Base-by-base conservation (phyloP, 2,888 invertebrate genomes). In the Nephrotoma appendiculata region DNA sequence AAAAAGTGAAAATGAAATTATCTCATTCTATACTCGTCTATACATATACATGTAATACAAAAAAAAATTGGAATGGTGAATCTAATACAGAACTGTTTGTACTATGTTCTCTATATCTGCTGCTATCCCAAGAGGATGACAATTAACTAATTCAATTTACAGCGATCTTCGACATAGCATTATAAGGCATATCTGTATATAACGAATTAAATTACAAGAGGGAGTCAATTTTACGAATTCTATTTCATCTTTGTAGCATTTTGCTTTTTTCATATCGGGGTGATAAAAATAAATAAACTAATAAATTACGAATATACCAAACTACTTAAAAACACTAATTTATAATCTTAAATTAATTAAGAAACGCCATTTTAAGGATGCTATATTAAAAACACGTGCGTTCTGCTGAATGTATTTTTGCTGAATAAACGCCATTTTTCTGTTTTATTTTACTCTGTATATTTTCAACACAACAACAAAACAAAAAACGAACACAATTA, bases 101-200 rank as follows among this genome's bases (percentile, higher is more conserved):
- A 41, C 83, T 83, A 41, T 42, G 41, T 85, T 41, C 19, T 41
- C 6, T 19, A 57, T 31, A 71, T 15, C n/a, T 52, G 52, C 15
- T 52, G 71, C 31, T 71, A 44, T 85, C 85, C 85, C 85, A 85
- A 85, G 85, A 44, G 85, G 43, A 85, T 44, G 43, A 44, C 85
- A 85, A 85, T 85, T 85, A 85, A 43, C 85, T 85, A 85, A 85
- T 85, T 85, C 85, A 85, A 85, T 85, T 85, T 85, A 19, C 42
- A 44, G 15, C 85, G 85, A 85, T 85, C 85, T 85, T 85, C 85
- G 85, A 85, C 85, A 85, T 43, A 5, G 43, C 15, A n/a, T 57
- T 9, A 85, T 43, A 44, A 15, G 15, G 7, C 15, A 31, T 71
- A 71, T 31, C 19, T 71, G 31, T 2, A 71, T 71, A 71, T 71